Evolutionary conservation across 2,113 vertebrate species (phyloP), one percentile per base, ranked within the genome.

Genomic region (Sorex fumeus): DNA sequence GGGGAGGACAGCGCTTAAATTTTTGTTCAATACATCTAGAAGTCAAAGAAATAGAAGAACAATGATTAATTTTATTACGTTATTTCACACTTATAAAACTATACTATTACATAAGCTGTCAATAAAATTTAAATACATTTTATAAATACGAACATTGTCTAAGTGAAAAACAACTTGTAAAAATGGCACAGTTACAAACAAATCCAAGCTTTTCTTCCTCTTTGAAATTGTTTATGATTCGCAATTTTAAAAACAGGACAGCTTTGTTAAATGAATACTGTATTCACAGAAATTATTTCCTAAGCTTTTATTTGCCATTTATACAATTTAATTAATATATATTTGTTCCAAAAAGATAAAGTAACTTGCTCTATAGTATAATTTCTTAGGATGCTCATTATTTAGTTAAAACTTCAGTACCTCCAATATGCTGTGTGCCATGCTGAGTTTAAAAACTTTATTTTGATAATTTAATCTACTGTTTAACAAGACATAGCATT

Each of bases 1-100:
- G 93, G 1, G 98, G 96, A 0, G 99, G 99, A 94, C 99, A 99
- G 66, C 99, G 98, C 93, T 98, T 99, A 97, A 99, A 99, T 91
- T 98, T 99, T 78, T 99, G 99, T 90, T 99, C 99, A 96, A 99
- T 99, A 95, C 99, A 99, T 98, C 99, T 99, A 97, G 34, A 96
- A 96, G n/a, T 95, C 93, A 94, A 94, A 93, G 60, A 94, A 97
- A 81, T 10, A 84, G 77, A 53, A 78, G 45, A 96, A 75, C 0
- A 88, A 74, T 91, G 71, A 93, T 50, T 34, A 91, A 64, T 47
- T 84, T 70, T 25, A 76, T 66, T 62, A 69, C 13, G 23, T 96
- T 88, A 97, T 28, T 93, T 93, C 91, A 88, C 0, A 11, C 62
- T 60, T 80, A 94, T 74, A 90, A 72, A 50, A 50, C 50, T 80